Evolutionary conservation across 2,113 vertebrate genomes (phyloP), one percentile per base, ranked within the genome.

Genomic region (Murina feae): DNA sequence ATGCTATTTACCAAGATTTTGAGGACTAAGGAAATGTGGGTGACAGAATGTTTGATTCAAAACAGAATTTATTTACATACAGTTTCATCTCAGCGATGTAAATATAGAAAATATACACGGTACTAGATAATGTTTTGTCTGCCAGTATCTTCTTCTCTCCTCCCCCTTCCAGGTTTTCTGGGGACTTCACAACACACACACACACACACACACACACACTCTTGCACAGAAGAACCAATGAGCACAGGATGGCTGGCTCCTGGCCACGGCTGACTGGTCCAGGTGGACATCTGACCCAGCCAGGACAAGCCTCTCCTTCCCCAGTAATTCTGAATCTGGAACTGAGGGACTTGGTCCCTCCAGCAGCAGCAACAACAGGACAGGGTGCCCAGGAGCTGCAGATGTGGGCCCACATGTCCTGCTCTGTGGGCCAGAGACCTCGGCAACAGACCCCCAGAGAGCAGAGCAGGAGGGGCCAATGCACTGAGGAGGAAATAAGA

Each of bases 61-160:
- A 88, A 63, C 86, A 69, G 49, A 63, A 84, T 84, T 71, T 10
- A 79, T 95, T 88, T 92, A 80, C 58, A 66, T 80, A 66, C 18
- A 37, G 71, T 72, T 78, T 79, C 42, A 63, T 81, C 58, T 49
- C 90, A 81, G 39, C 51, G 80, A 30, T 69, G 25, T 86, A 86
- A 93, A 93, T 71, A 35, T 13, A 84, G 80, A 71, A 84, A 89
- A 81, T 65, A 28, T 11, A 71, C 20, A 51, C 6, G 51, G 74
- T 11, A 60, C 58, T 80, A 44, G 17, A 23, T 58, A 20, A 4
- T 80, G 65, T 84, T 69, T 83, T 35, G 86, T 86, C 96, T 94
- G 55, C 32, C 83, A 20, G 23, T 53, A 32, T 53, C 32, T 32
- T 20, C 23, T 75, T 42, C 42, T 66, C 32, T 66, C 1, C 55